phyloP scores from a whole-genome alignment of 2,888 invertebrate species.

The Tuta absoluta region DNA sequence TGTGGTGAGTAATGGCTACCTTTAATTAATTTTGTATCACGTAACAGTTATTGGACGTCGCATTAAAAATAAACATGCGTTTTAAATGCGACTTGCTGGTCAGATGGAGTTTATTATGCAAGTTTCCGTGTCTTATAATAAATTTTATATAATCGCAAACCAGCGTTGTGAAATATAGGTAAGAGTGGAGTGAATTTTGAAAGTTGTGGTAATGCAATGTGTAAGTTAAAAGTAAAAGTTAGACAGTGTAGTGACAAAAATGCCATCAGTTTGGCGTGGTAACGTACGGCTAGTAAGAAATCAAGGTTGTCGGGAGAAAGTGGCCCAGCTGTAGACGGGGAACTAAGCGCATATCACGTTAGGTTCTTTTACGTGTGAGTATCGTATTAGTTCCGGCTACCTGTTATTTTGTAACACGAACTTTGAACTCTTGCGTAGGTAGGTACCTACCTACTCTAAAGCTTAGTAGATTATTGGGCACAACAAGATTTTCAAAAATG shows the following conservation, averaged over 20 bases:
- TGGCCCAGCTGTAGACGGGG: constrained; percentile 62
- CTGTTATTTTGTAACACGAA: constrained; percentile 19
- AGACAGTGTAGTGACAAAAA: constrained; percentile 61
- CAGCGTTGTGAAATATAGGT: constrained; percentile 46
- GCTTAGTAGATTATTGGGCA: not conserved
- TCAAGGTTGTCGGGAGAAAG: constrained; percentile 78
- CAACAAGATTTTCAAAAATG: not conserved
- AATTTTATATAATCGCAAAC: constrained; percentile 45
- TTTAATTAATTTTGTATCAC: constrained; percentile 15
- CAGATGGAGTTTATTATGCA: constrained; percentile 41
- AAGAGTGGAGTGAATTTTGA: constrained; percentile 44
- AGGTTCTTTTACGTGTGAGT: constrained; percentile 44
- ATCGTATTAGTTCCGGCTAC: constrained; percentile 35
- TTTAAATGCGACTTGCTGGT: constrained; percentile 24
- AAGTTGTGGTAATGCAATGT: constrained; percentile 35
- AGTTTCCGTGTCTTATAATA: constrained; percentile 45
- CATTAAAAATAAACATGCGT: constrained; percentile 18
- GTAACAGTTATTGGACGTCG: not conserved
- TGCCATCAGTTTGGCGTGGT: constrained; percentile 56
- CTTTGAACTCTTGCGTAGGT: constrained; percentile 7
- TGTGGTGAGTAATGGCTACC: constrained; percentile 41
- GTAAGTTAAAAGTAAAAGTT: constrained; percentile 73
- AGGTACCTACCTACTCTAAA: not conserved
- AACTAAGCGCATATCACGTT: constrained; percentile 44
- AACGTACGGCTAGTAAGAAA: constrained; percentile 62